Evolutionary conservation across 2,888 invertebrate species (phyloP), one percentile per base, ranked within the genome.

Genomic region (Taenaris catops): DNA sequence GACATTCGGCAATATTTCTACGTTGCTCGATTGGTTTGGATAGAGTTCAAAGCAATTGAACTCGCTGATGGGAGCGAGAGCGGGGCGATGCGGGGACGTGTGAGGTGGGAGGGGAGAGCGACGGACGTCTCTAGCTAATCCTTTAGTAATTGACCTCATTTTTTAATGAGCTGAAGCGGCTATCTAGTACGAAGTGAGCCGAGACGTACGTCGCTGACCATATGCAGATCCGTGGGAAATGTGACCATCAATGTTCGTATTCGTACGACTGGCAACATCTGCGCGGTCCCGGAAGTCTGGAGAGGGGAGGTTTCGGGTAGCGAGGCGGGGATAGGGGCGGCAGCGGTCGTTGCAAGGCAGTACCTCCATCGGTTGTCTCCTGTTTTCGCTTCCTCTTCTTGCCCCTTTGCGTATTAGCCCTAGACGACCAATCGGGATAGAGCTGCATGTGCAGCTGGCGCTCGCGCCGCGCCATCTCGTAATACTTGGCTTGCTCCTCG

Each of bases 371-470:
- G 92, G 93, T 94, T 91, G 95, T 93, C 91, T 96, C 96, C 94
- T 95, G 95, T 93, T 96, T 96, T 93, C 96, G 94, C 93, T 99
- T 99, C 95, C 98, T 96, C 94, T 98, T 98, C 92, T 96, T 96
- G 92, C 98, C 97, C 89, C 97, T 95, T 89, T 98, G 97, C 91
- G 99, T 98, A 93, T 99, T 99, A 89, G 98, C 94, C 89, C 99
- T 98, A 90, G 96, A 96, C 90, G 96, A 96, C 98, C 98, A 99
- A 91, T 97, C 97, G 80, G 98, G 98, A 91, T 99, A 98, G 89
- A 97, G 93, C 92, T 97, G 96, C 94, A 96, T 95, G 91, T 99
- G 99, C 86, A 97, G 93, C 91, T 98, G 97, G 88, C 98, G 93
- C 90, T 98, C 98, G 89, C 97, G 94, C 86, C 97, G 92, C 76